A percentile compares a stretch with the other conserved stretches of the same genome.
Evolutionary conservation across 2,888 invertebrate species (phyloP).

Genomic region (Tetropium fuscum): DNA sequence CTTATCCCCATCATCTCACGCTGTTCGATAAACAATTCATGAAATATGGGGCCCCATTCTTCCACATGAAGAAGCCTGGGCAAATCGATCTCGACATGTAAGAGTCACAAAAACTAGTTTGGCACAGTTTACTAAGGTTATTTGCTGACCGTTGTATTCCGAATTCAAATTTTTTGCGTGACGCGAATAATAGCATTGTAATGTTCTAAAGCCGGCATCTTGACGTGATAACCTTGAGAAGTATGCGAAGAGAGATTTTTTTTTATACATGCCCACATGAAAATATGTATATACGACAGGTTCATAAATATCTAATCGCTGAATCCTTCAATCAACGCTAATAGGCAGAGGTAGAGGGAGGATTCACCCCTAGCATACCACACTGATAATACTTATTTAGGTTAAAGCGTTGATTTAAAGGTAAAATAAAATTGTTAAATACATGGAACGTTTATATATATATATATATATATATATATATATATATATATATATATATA

Average conservation of each 20-base stretch:
- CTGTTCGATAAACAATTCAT: too few species aligned
- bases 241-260: conserved; percentile 11
- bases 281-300: conserved; percentile 3
- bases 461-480: too few species aligned
- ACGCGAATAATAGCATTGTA: conserved; percentile 8
- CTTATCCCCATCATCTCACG: too few species aligned
- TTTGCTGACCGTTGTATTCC: conserved; percentile 9
- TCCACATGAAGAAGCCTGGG: background rate
- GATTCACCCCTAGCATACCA: too few species aligned
- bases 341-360: background rate
- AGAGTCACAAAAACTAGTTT: conserved; percentile 14
- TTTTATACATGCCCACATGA: conserved; percentile 1
- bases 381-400: too few species aligned
- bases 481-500: too few species aligned
- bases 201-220: conserved; percentile 4
- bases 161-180: conserved; percentile 17
- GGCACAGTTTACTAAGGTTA: conserved; percentile 25
- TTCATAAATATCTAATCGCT: conserved; percentile 8
- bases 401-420: too few species aligned
- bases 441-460: too few species aligned
- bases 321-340: too few species aligned
- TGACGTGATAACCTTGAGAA: conserved; percentile 18
- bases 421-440: too few species aligned
- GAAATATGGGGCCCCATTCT: conserved; percentile 11
- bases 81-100: background rate